These are phyloP conservation scores for Hylomyscus alleni DNA, from an alignment of 2,797 vertebrate genomes.

Conservation along the genomic window DNA sequence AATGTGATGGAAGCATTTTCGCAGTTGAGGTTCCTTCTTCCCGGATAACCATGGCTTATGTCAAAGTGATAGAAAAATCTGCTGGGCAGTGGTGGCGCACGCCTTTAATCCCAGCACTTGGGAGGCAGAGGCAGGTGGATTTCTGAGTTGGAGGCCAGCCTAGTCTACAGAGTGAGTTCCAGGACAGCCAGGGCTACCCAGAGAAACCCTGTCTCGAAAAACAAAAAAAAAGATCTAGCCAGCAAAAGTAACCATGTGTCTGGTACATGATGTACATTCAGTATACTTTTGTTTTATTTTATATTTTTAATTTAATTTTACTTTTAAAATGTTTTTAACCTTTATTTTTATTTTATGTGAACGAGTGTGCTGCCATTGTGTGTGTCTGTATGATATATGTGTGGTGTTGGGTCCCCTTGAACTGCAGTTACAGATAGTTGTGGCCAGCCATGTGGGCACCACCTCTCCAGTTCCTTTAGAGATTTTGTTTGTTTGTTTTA, in stretches of 20 bases:
- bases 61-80: neutral
- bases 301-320: neutral
- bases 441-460: neutral
- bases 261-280: neutral
- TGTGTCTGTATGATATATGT: neutral
- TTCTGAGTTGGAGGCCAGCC: no score
- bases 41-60: neutral
- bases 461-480: neutral
- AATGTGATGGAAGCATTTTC: neutral
- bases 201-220: no score
- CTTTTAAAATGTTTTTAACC: neutral
- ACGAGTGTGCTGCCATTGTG: neutral
- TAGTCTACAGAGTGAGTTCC: no score
- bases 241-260: neutral
- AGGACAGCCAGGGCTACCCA: no score
- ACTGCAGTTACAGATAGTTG: neutral
- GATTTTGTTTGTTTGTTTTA: no score
- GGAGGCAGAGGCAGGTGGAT: no score
- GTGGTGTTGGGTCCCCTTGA: neutral
- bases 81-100: no score
- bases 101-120: no score
- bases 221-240: neutral
- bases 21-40: neutral
- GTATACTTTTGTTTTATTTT: neutral
- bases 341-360: neutral